A percentile compares a stretch with the other conserved stretches of the same genome.
phyloP scores from a whole-genome alignment of 2,113 vertebrate species.

The Jacana jacana region DNA sequence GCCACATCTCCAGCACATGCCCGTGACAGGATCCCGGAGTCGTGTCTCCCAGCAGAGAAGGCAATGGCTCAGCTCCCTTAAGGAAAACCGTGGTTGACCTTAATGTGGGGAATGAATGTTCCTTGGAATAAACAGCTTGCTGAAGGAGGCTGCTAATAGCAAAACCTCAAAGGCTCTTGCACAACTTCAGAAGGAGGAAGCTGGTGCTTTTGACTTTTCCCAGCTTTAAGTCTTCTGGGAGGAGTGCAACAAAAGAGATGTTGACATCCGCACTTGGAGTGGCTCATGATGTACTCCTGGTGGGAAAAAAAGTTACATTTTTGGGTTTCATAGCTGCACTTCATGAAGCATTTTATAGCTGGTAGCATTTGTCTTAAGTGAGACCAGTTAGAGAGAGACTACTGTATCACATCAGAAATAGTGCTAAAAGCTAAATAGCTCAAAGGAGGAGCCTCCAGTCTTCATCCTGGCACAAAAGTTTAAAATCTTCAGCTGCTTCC shows the following conservation, averaged over 20 bases:
- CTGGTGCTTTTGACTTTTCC: constrained; percentile 36
- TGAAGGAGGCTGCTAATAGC: neutral
- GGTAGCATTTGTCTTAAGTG: neutral
- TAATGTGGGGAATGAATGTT: neutral
- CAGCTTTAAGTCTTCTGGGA: constrained; percentile 34
- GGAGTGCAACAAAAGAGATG: constrained; percentile 29
- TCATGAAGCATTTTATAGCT: neutral
- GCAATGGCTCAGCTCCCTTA: neutral
- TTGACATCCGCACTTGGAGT: neutral
- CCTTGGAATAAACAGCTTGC: constrained; percentile 27
- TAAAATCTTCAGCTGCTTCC: neutral
- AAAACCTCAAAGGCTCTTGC: constrained; percentile 17
- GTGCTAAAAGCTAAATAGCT: neutral
- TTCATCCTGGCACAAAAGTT: neutral
- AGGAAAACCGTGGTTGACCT: neutral
- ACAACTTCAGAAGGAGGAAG: constrained; percentile 17
- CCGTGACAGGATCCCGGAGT: neutral
- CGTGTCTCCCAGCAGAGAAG: neutral
- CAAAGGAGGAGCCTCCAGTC: neutral
- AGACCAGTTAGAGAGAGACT: neutral
- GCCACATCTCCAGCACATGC: neutral
- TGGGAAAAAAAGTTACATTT: neutral
- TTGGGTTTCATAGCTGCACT: neutral
- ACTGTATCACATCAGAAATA: neutral
- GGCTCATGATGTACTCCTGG: neutral